A percentile compares a stretch with the other conserved stretches of the same genome.
Evolutionary conservation across 2,113 vertebrate species (phyloP).

Genomic region (Athene cunicularia): DNA sequence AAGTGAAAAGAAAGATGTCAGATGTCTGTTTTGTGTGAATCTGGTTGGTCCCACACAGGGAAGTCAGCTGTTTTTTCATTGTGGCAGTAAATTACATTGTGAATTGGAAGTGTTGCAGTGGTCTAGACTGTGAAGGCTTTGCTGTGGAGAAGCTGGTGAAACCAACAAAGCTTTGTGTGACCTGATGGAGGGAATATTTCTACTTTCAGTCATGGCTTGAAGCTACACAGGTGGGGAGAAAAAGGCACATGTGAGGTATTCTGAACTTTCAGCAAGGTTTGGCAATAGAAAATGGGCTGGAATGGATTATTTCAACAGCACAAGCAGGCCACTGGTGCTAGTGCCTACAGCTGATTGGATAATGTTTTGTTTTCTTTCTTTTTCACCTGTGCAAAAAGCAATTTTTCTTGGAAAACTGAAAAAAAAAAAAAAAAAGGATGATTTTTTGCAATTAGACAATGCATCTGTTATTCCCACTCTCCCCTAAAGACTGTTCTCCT

Average conservation of each 20-base stretch:
- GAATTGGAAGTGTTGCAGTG: not conserved
- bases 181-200: not conserved
- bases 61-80: not conserved
- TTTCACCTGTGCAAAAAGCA: not conserved
- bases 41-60: not conserved
- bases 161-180: not conserved
- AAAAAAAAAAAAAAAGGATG: not conserved
- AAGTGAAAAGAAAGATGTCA: not conserved
- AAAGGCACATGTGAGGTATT: not conserved
- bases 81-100: not conserved
- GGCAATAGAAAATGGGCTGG: not conserved
- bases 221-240: not conserved
- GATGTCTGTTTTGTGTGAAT: not conserved
- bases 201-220: not conserved
- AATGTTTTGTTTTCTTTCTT: not conserved
- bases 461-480: not conserved
- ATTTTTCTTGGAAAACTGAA: not conserved
- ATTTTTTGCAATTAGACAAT: not conserved
- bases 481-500: accelerated
- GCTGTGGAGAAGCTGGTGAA: not conserved
- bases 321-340: not conserved
- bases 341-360: no score
- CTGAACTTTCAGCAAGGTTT: not conserved
- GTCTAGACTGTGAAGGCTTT: not conserved
- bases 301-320: not conserved